Conservation (phyloP, 1,140 invertebrate species). For the Lordiphosa clarofinis region DNA sequence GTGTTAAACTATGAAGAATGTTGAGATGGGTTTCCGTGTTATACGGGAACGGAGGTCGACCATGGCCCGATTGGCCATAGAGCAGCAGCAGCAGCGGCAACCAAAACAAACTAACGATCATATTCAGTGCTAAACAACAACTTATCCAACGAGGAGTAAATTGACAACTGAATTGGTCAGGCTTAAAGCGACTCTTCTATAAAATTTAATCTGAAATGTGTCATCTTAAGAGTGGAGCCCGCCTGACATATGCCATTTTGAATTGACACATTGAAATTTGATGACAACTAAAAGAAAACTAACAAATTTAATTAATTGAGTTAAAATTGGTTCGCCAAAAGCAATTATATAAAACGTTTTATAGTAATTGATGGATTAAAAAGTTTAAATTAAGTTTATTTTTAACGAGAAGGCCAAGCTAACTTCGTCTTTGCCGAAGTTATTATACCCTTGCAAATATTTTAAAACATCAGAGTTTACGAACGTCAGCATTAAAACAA, state of each 20-base stretch:
- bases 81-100: constrained; percentile 7
- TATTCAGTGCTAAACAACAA: background rate
- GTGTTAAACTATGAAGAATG: constrained; percentile 1
- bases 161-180: background rate
- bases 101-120: background rate
- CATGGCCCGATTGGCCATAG: background rate
- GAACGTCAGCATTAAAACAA: too few relatives aligned
- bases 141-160: background rate
- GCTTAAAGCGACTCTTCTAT: background rate
- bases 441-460: too few relatives aligned
- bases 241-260: background rate
- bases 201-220: background rate
- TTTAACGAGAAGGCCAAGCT: too few relatives aligned
- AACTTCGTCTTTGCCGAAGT: too few relatives aligned
- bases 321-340: too few relatives aligned
- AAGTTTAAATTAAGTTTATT: too few relatives aligned
- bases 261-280: constrained; percentile 7
- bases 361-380: too few relatives aligned
- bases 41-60: background rate
- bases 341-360: too few relatives aligned
- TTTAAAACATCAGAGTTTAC: too few relatives aligned
- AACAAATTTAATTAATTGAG: too few relatives aligned
- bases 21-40: background rate
- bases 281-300: background rate
- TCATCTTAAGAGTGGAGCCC: background rate